These are phyloP conservation scores for Stenotaenia linearis DNA, from an alignment of 2,888 invertebrate species.

Conservation along the genomic window DNA sequence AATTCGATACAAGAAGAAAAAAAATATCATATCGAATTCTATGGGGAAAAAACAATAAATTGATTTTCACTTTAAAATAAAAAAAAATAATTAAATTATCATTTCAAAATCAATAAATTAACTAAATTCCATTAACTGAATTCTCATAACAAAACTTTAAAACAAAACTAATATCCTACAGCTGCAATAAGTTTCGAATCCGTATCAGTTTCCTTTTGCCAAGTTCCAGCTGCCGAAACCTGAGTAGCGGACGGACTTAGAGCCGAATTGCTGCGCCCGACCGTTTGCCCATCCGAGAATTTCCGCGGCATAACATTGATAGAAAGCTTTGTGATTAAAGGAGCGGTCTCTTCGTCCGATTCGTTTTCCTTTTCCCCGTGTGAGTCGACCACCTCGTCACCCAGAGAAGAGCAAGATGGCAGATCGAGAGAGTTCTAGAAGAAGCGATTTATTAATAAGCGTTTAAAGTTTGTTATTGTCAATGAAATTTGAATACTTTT, in stretches of 20 bases:
- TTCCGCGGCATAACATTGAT: not conserved
- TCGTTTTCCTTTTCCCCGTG: not conserved
- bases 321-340: not conserved
- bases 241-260: not conserved
- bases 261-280: not conserved
- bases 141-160: too few relatives aligned
- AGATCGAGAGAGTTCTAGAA: not conserved
- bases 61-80: too few relatives aligned
- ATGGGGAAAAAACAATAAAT: too few relatives aligned
- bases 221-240: not conserved
- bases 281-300: not conserved
- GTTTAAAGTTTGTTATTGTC: too few relatives aligned
- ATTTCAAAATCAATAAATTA: too few relatives aligned
- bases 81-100: too few relatives aligned
- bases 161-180: not conserved
- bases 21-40: too few relatives aligned
- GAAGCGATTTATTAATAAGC: too few relatives aligned
- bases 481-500: too few relatives aligned
- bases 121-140: too few relatives aligned
- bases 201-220: not conserved
- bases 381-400: not conserved
- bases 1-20: too few relatives aligned
- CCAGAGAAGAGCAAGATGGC: not conserved
- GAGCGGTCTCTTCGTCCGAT: not conserved
- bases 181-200: not conserved